Evolutionary conservation across 2,888 invertebrate genomes (phyloP).

Genomic region (Myathropa florea): DNA sequence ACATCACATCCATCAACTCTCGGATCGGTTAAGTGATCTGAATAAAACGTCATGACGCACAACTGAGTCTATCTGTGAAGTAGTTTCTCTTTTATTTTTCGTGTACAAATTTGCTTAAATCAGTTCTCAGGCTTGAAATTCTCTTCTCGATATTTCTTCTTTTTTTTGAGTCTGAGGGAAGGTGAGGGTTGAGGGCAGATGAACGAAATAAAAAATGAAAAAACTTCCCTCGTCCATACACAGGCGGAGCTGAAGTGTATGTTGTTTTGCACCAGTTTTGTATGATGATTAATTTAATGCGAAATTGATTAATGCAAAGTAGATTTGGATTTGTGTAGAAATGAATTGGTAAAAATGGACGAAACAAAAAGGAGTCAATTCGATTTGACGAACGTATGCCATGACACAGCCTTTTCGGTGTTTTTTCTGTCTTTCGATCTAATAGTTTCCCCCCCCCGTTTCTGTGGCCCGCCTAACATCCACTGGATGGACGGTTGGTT

Average conservation of each 20-base stretch:
- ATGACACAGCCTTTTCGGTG: slow-evolving; percentile 9
- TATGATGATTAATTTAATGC: slow-evolving; percentile 54
- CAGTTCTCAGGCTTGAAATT: neutral
- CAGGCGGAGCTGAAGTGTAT: neutral
- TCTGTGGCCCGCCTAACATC: neutral
- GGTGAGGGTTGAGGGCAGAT: neutral
- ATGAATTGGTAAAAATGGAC: neutral
- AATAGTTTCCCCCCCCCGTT: neutral
- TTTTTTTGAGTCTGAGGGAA: neutral
- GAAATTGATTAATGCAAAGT: slow-evolving; percentile 54
- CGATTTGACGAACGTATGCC: slow-evolving; percentile 14
- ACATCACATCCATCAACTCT: slow-evolving; percentile 61
- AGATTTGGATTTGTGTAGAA: neutral
- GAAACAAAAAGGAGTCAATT: slow-evolving; percentile 1
- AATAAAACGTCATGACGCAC: slow-evolving; percentile 49
- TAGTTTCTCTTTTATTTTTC: slow-evolving; percentile 22
- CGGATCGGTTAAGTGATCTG: slow-evolving; percentile 52
- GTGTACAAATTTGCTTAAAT: slow-evolving; percentile 29
- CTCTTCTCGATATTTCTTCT: no score
- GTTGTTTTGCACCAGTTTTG: slow-evolving; percentile 14
- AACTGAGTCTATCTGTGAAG: neutral
- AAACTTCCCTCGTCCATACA: neutral
- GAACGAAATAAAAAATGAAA: no score
- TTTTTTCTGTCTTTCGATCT: neutral
- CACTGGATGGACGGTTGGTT: neutral